Percentiles rank a stretch among this genome's conserved stretches.
These are phyloP conservation scores for Megaustenia siamemsis DNA, from an alignment of 2,888 invertebrate species.

Conservation along the genomic window DNA sequence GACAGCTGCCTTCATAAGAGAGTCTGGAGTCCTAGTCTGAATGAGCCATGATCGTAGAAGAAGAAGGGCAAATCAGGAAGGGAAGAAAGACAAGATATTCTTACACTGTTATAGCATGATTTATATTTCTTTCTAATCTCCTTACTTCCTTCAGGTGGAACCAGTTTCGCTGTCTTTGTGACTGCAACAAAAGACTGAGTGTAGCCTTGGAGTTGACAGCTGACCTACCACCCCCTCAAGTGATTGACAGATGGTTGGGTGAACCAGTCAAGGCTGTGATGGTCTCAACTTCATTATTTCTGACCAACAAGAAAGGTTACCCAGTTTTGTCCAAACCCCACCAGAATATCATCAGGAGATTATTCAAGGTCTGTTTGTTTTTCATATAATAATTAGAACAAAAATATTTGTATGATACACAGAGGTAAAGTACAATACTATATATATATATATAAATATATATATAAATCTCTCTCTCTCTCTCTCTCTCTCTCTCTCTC, in stretches of 20 bases:
- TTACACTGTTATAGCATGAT: neutral
- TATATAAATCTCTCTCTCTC: too few species aligned
- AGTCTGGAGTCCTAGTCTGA: too few species aligned
- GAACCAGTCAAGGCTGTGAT: constrained; percentile 94
- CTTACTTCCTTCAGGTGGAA: constrained; percentile 81
- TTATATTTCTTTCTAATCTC: neutral
- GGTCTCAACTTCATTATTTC: constrained; percentile 89
- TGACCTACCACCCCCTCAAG: constrained; percentile 86
- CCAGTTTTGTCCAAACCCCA: constrained; percentile 89
- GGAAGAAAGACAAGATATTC: too few species aligned
- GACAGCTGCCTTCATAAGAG: too few species aligned
- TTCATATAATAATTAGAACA: neutral
- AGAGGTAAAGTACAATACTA: too few species aligned
- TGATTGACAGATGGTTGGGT: constrained; percentile 90
- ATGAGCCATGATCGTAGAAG: too few species aligned
- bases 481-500: too few species aligned
- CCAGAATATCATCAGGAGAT: constrained; percentile 85
- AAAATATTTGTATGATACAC: neutral
- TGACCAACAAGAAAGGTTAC: constrained; percentile 92
- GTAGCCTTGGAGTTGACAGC: constrained; percentile 90
- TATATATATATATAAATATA: too few species aligned
- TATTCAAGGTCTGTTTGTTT: constrained; percentile 77
- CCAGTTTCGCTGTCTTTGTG: constrained; percentile 82
- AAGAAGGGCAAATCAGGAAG: too few species aligned
- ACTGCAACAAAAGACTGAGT: constrained; percentile 82